phyloP scores from a whole-genome alignment of 1,140 invertebrate species.

The Metaphire vulgaris region DNA sequence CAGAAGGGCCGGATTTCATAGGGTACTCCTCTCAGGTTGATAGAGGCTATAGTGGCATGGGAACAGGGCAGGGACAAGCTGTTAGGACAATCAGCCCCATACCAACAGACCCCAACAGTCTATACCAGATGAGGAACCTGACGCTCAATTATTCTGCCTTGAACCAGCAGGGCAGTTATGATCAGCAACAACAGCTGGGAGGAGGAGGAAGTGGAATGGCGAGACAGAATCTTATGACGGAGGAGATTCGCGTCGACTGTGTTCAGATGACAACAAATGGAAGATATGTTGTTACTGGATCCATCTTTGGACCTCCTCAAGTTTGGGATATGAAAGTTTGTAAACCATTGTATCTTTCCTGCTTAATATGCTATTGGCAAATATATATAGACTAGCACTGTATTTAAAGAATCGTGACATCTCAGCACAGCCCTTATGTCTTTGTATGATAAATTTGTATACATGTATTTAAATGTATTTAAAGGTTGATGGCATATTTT shows the following conservation, averaged over 20 bases:
- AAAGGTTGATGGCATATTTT: too few species aligned
- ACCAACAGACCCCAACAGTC: conserved; percentile 1
- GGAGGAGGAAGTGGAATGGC: neutral
- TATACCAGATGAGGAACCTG: conserved; percentile 22
- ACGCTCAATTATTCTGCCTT: conserved; percentile 17
- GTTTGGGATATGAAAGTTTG: conserved; percentile 51
- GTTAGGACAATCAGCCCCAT: neutral
- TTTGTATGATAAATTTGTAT: too few species aligned
- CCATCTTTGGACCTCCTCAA: conserved; percentile 49
- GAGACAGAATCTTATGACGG: conserved; percentile 26
- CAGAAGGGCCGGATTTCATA: neutral
- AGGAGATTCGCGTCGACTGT: conserved; percentile 50
- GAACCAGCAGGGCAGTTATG: conserved; percentile 9
- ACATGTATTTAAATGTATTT: too few species aligned
- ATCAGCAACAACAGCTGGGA: conserved; percentile 4
- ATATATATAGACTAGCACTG: too few species aligned
- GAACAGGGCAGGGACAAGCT: neutral
- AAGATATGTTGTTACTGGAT: conserved; percentile 48
- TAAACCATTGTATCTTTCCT: neutral
- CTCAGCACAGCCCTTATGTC: too few species aligned
- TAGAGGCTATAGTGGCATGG: neutral
- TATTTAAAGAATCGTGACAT: too few species aligned
- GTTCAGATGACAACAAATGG: conserved; percentile 47
- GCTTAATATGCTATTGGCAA: too few species aligned
- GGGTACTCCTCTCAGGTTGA: neutral